Percentiles rank a stretch among this genome's conserved stretches.
Conservation (phyloP, 2,888 invertebrate species). For the Philhelius pedissequus region DNA sequence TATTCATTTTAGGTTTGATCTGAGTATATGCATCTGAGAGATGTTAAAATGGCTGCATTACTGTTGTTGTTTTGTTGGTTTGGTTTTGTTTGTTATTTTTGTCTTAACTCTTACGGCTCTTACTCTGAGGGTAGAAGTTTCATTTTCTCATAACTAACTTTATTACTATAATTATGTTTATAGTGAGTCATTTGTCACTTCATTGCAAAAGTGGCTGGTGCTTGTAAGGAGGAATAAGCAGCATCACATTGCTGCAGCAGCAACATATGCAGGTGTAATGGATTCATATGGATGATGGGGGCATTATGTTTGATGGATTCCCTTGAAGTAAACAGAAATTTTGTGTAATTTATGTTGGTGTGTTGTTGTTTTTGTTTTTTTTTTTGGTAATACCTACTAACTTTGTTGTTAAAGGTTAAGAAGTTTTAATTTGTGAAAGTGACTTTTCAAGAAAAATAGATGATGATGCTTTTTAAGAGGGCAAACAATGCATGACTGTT, state of each 20-base stretch:
- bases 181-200: conserved; percentile 63
- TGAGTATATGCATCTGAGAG: background rate
- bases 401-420: background rate
- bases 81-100: background rate
- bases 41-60: background rate
- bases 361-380: background rate
- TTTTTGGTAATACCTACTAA: background rate
- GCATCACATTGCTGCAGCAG: background rate
- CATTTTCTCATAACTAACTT: conserved; percentile 59
- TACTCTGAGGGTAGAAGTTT: conserved; percentile 11
- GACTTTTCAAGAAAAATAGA: background rate
- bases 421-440: conserved; percentile 11
- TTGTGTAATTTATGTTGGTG: conserved; percentile 3
- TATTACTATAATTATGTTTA: conserved; percentile 64
- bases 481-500: background rate
- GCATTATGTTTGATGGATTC: conserved; percentile 21
- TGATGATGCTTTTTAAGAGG: background rate
- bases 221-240: background rate
- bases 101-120: background rate
- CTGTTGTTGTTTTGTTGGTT: too few species aligned
- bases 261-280: conserved; percentile 7
- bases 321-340: background rate
- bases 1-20: conserved; percentile 7
- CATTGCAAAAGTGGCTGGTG: conserved; percentile 41
- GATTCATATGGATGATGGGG: conserved; percentile 9